Evolutionary conservation across 2,113 vertebrate species (phyloP).

Genomic region (Lycaon pictus): DNA sequence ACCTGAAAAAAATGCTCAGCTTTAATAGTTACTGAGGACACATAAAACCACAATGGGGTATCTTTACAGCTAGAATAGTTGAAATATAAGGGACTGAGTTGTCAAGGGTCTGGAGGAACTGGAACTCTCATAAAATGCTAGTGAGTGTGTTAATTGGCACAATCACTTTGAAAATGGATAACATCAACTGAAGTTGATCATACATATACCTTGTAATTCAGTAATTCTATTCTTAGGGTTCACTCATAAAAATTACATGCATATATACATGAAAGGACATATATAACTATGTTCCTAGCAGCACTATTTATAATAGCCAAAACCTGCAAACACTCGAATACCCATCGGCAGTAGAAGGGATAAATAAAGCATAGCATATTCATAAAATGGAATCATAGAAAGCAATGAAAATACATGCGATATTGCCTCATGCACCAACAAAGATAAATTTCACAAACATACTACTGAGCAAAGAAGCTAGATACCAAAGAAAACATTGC

Average conservation of each 20-base stretch:
- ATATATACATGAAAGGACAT: neutral
- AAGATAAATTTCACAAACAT: neutral
- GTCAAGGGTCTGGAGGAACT: neutral
- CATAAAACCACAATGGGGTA: neutral
- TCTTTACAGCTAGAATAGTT: neutral
- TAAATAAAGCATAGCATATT: neutral
- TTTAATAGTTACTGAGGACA: neutral
- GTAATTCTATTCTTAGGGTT: neutral
- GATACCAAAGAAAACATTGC: neutral
- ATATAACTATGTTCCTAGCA: neutral
- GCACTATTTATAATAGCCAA: neutral
- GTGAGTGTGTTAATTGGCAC: neutral
- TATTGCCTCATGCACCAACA: neutral
- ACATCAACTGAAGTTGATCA: neutral
- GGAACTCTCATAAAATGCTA: neutral
- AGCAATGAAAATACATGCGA: constrained; percentile 2
- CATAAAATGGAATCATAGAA: neutral
- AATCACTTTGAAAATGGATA: neutral
- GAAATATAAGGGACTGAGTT: neutral
- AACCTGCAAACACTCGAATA: neutral
- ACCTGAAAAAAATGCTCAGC: neutral
- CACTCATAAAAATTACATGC: neutral
- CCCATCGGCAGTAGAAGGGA: neutral
- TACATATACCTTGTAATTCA: neutral
- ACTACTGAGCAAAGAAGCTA: neutral